phyloP scores from a whole-genome alignment of 2,113 vertebrate genomes.

The Gopherus evgoodei region DNA sequence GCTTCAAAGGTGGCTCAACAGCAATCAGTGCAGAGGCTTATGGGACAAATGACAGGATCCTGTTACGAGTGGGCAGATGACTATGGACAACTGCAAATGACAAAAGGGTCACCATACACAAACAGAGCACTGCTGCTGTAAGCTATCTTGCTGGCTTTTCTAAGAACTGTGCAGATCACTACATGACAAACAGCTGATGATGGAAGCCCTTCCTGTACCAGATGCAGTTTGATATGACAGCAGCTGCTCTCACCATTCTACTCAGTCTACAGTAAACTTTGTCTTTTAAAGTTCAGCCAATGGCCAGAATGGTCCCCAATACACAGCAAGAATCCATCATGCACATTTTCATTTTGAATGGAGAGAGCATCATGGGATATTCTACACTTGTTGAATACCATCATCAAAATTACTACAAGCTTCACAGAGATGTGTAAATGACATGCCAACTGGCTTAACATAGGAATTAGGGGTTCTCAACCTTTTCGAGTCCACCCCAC shows the following conservation, averaged over 20 bases:
- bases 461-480: not conserved
- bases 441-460: not conserved
- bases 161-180: not conserved
- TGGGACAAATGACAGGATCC: not conserved
- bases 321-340: not conserved
- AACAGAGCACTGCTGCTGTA: not conserved
- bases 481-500: too few species aligned
- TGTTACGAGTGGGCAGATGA: not conserved
- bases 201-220: not conserved
- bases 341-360: not conserved
- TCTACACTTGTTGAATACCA: not conserved
- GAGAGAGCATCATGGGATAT: not conserved
- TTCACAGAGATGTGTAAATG: not conserved
- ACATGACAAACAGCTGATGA: not conserved
- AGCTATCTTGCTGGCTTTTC: not conserved
- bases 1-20: not conserved
- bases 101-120: not conserved
- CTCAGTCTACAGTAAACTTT: not conserved
- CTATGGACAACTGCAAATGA: not conserved
- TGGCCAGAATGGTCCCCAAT: not conserved
- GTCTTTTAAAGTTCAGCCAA: not conserved
- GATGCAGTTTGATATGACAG: not conserved
- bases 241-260: not conserved
- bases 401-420: not conserved
- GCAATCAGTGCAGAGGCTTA: not conserved